Evolutionary conservation across 2,113 vertebrate genomes (phyloP).

Genomic region (Jacana jacana): DNA sequence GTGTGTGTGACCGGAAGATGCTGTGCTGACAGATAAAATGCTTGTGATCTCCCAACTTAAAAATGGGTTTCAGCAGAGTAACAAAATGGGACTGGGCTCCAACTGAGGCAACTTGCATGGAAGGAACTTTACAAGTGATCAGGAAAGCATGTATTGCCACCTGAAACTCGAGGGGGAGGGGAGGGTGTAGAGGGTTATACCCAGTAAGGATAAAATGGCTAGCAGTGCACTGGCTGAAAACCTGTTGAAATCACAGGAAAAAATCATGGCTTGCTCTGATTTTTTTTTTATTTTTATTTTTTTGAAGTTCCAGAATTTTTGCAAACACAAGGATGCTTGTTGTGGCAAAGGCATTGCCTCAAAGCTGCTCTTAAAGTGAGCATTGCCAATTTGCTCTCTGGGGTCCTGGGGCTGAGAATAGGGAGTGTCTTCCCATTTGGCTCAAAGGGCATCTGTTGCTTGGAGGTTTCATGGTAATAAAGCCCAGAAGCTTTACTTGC

Average conservation of each 20-base stretch:
- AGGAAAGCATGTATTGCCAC: accelerated
- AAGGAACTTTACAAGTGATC: too few species aligned
- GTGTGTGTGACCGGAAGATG: background rate
- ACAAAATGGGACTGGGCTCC: background rate
- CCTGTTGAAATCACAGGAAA: background rate
- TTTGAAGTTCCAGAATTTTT: background rate
- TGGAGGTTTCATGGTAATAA: background rate
- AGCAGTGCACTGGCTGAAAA: background rate
- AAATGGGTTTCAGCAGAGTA: background rate
- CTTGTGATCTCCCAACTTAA: background rate
- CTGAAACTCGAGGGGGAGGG: accelerated
- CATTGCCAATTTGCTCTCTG: accelerated
- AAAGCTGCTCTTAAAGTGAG: accelerated
- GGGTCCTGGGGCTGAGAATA: background rate
- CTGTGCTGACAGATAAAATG: background rate
- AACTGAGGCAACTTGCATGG: background rate
- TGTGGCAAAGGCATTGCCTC: background rate
- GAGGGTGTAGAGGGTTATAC: background rate
- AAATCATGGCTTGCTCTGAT: background rate
- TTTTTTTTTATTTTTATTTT: background rate
- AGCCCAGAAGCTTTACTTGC: background rate
- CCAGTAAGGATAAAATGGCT: background rate
- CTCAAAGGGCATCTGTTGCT: background rate
- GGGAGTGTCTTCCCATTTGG: background rate
- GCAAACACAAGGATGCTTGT: background rate